These are phyloP conservation scores for Halotydeus destructor DNA, from an alignment of 1,140 invertebrate genomes.

Conservation along the genomic window DNA sequence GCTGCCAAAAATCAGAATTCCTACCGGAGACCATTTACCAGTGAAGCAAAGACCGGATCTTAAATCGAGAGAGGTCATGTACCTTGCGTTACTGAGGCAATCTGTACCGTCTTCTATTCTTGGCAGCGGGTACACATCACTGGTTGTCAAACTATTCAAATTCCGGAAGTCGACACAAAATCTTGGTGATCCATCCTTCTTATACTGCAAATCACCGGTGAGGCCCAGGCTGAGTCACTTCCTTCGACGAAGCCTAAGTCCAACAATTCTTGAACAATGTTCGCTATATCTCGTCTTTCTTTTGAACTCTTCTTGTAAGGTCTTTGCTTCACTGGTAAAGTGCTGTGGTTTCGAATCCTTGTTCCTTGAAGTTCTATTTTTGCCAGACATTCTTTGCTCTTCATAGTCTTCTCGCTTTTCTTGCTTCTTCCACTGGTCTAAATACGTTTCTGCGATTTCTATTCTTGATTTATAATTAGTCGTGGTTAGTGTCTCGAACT, in stretches of 20 bases:
- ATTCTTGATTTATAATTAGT: too few relatives aligned
- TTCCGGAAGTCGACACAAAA: constrained; percentile 28
- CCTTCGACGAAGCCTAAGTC: constrained; percentile 27
- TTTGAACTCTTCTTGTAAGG: not conserved
- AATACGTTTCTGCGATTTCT: too few relatives aligned
- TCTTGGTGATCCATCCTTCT: constrained; percentile 25
- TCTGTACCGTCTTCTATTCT: constrained; percentile 23
- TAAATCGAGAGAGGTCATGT: constrained; percentile 22
- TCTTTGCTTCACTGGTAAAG: too few relatives aligned
- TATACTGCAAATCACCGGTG: constrained; percentile 26
- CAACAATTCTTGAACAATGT: constrained; percentile 13
- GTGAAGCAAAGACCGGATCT: constrained; percentile 7
- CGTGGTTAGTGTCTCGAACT: too few relatives aligned
- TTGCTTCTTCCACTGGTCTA: too few relatives aligned
- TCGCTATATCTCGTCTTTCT: not conserved
- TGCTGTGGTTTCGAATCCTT: too few relatives aligned
- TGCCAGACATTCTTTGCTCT: too few relatives aligned
- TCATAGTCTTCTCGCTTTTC: too few relatives aligned
- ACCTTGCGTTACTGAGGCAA: constrained; percentile 20
- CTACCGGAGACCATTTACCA: constrained; percentile 8
- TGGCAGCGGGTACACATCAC: constrained; percentile 31
- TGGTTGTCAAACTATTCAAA: constrained; percentile 25
- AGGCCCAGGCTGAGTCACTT: constrained; percentile 23
- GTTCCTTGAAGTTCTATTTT: too few relatives aligned
- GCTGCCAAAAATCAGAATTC: too few relatives aligned